A percentile compares a stretch with the other conserved stretches of the same genome.
These are phyloP conservation scores for Lethenteron camtschaticum DNA, from an alignment of 2,113 vertebrate genomes.

Conservation along the genomic window DNA sequence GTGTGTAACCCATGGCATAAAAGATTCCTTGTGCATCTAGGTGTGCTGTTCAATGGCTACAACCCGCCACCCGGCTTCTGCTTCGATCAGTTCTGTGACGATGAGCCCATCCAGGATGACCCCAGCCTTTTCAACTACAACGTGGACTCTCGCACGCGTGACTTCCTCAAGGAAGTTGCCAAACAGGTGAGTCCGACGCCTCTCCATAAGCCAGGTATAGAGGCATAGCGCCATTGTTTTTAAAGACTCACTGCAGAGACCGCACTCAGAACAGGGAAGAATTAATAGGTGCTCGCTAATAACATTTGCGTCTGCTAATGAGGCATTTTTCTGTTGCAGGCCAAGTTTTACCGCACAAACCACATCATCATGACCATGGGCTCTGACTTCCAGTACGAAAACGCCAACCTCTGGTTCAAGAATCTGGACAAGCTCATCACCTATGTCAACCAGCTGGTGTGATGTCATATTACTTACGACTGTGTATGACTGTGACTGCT, in stretches of 20 bases:
- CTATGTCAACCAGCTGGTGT: conserved; percentile 37
- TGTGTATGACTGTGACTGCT: background rate
- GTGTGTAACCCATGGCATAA: background rate
- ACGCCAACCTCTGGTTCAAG: conserved; percentile 63
- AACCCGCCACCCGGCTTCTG: conserved; percentile 43
- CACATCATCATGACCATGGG: conserved; percentile 88
- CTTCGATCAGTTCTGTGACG: conserved; percentile 51
- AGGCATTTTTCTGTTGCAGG: conserved; percentile 17
- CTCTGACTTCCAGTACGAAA: conserved; percentile 77
- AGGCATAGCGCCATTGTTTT: no score
- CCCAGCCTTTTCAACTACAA: conserved; percentile 47
- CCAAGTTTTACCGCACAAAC: conserved; percentile 35
- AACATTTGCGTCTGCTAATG: no score
- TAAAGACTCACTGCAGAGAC: no score
- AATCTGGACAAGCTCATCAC: conserved; percentile 65
- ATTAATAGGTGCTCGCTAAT: no score
- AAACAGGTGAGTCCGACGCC: no score
- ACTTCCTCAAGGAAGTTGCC: no score
- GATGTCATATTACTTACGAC: no score
- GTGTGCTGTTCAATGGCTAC: conserved; percentile 57
- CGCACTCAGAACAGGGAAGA: no score
- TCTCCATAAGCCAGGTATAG: no score
- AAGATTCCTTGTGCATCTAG: conserved; percentile 16
- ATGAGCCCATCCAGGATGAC: conserved; percentile 48
- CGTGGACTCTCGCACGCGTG: conserved; percentile 15